These are phyloP conservation scores for Teleogryllus oceanicus DNA, from an alignment of 2,888 invertebrate species.

Conservation along the genomic window DNA sequence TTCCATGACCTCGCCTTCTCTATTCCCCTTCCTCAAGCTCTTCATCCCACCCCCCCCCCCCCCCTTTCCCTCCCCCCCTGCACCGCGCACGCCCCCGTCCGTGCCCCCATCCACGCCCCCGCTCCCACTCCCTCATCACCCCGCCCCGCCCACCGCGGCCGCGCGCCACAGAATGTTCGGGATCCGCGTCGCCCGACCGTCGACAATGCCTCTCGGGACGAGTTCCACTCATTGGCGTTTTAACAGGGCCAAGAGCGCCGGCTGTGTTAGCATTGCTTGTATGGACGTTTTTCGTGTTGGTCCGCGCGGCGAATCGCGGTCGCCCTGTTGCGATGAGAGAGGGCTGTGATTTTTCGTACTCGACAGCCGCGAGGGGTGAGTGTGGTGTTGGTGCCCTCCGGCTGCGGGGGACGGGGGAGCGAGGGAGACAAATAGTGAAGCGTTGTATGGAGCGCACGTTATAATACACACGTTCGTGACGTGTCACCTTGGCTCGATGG, in stretches of 20 bases:
- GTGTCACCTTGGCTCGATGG: no score
- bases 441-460: no score
- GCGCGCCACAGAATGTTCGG: neutral
- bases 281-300: neutral
- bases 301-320: neutral
- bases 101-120: neutral
- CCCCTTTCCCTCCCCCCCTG: no score
- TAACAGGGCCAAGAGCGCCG: neutral
- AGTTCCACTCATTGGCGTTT: conserved; percentile 18
- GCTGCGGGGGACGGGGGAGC: no score
- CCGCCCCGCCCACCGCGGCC: neutral
- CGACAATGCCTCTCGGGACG: conserved; percentile 7
- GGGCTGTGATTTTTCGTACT: neutral
- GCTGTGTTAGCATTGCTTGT: conserved; percentile 5
- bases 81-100: neutral
- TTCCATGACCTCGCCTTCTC: no score
- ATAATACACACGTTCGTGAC: no score
- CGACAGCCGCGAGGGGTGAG: neutral
- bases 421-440: no score
- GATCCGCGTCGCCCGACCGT: neutral
- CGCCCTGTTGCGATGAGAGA: neutral
- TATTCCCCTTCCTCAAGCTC: no score
- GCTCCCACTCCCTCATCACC: neutral
- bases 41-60: no score
- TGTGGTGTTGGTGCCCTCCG: no score